Evolutionary conservation across 1,140 invertebrate genomes (phyloP).

Genomic region (Ceratina australensis): DNA sequence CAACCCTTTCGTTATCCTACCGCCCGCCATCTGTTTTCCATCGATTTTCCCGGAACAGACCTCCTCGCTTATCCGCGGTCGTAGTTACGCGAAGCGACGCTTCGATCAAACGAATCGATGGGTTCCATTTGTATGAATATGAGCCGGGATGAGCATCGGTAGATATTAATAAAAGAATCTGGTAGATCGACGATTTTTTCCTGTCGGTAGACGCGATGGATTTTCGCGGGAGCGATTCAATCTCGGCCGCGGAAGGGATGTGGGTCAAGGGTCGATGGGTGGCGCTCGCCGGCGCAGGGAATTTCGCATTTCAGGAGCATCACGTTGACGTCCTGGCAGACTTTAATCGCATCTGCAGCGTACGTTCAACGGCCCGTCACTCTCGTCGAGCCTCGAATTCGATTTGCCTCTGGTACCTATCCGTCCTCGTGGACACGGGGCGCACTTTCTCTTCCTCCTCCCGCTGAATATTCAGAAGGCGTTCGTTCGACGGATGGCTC

Average conservation of each 20-base stretch:
- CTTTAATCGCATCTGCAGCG: slow-evolving; percentile 55
- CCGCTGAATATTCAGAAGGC: slow-evolving; percentile 67
- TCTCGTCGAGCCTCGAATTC: slow-evolving; percentile 66
- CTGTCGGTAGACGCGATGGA: background rate
- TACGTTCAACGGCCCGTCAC: slow-evolving; percentile 47
- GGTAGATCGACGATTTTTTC: too few relatives aligned
- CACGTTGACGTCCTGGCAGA: slow-evolving; percentile 43
- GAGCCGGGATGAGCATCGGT: background rate
- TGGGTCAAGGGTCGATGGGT: slow-evolving; percentile 34
- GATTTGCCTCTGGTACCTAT: slow-evolving; percentile 45
- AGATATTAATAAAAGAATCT: slow-evolving; percentile 44
- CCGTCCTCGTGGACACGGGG: background rate
- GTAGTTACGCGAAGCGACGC: too few relatives aligned
- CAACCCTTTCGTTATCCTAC: too few relatives aligned
- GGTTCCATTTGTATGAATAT: too few relatives aligned
- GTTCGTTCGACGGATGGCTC: slow-evolving; percentile 61
- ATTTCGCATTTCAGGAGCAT: slow-evolving; percentile 53
- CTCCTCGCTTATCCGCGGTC: too few relatives aligned
- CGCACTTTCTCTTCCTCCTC: background rate
- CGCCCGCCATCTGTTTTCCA: background rate
- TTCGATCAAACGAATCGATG: too few relatives aligned
- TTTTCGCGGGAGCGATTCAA: slow-evolving; percentile 31
- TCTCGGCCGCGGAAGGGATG: slow-evolving; percentile 12
- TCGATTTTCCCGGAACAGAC: too few relatives aligned
- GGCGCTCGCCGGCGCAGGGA: background rate